These are phyloP conservation scores for Zaprionus camerounensis DNA, from an alignment of 1,140 invertebrate species.

Conservation along the genomic window DNA sequence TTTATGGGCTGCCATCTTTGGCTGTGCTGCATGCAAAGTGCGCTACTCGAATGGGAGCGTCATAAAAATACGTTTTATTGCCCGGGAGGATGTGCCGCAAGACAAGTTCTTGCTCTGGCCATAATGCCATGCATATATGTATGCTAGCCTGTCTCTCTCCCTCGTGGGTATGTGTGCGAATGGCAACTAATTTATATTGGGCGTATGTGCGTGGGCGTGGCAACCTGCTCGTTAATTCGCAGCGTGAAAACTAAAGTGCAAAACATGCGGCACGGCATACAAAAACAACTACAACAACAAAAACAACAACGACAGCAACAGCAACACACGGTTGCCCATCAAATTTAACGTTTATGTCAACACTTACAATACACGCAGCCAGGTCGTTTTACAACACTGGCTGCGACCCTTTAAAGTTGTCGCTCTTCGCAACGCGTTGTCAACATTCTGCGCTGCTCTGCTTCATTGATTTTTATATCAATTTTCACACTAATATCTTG, in stretches of 20 bases:
- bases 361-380: slow-evolving; percentile 69
- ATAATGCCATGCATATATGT: slow-evolving; percentile 63
- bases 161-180: slow-evolving; percentile 24
- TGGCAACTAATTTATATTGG: slow-evolving; percentile 76
- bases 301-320: slow-evolving; percentile 17
- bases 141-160: slow-evolving; percentile 1
- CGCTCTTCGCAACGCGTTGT: slow-evolving; percentile 40
- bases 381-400: slow-evolving; percentile 67
- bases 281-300: slow-evolving; percentile 16
- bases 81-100: slow-evolving; percentile 70
- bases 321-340: slow-evolving; percentile 53
- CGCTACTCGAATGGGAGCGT: slow-evolving; percentile 65
- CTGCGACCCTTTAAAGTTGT: slow-evolving; percentile 67
- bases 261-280: slow-evolving; percentile 54
- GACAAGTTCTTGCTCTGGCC: slow-evolving; percentile 63
- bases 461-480: slow-evolving; percentile 83
- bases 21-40: slow-evolving; percentile 71
- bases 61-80: slow-evolving; percentile 83
- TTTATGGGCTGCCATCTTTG: slow-evolving; percentile 64
- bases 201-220: slow-evolving; percentile 37
- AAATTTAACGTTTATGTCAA: slow-evolving; percentile 83
- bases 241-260: slow-evolving; percentile 79
- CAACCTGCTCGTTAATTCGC: slow-evolving; percentile 74
- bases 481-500: slow-evolving; percentile 81
- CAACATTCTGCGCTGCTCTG: slow-evolving; percentile 31